These are phyloP conservation scores for Macheiramphus alcinus DNA, from an alignment of 2,113 vertebrate genomes.

Conservation along the genomic window DNA sequence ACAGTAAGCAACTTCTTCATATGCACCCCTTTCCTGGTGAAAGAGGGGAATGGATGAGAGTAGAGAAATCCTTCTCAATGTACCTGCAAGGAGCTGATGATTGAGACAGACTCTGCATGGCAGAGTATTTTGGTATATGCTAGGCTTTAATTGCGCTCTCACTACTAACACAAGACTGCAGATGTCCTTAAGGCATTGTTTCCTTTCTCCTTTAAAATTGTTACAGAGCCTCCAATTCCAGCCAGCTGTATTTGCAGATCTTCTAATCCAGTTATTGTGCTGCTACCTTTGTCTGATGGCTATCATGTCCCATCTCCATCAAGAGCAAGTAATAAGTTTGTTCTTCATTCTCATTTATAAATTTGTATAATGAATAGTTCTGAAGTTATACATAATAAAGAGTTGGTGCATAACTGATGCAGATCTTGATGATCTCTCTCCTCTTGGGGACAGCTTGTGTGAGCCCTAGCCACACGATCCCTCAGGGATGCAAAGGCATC, in stretches of 20 bases:
- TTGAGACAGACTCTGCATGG: background rate
- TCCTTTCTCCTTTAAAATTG: background rate
- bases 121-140: background rate
- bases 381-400: accelerated
- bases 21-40: background rate
- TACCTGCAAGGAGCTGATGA: background rate
- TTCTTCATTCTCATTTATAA: background rate
- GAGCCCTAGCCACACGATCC: background rate
- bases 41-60: background rate
- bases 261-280: background rate
- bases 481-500: background rate
- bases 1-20: background rate
- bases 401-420: background rate
- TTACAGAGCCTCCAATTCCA: background rate
- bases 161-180: background rate
- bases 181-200: background rate
- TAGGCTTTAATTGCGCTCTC: background rate
- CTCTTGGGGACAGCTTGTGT: background rate
- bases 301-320: background rate
- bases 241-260: background rate
- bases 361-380: background rate
- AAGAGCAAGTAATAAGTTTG: background rate
- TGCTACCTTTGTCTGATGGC: background rate
- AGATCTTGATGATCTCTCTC: background rate
- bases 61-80: background rate